phyloP scores from a whole-genome alignment of 2,888 invertebrate species.

The Lagria hirta region DNA sequence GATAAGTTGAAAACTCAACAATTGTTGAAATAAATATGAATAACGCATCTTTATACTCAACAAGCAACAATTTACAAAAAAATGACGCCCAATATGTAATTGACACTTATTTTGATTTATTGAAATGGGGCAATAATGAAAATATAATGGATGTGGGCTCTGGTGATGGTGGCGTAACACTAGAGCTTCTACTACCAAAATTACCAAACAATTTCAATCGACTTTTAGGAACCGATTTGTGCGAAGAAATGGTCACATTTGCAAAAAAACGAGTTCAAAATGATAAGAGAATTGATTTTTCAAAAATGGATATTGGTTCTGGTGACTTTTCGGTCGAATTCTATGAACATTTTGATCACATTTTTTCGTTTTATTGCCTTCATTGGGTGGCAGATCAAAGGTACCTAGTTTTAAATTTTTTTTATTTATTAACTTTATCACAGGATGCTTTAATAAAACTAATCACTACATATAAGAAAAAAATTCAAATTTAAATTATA shows the following conservation, averaged over 20 bases:
- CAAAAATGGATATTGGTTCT: constrained; percentile 61
- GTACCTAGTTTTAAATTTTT: constrained; percentile 49
- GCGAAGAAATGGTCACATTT: constrained; percentile 68
- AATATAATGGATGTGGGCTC: constrained; percentile 72
- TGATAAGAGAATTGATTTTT: constrained; percentile 56
- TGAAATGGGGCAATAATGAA: constrained; percentile 60
- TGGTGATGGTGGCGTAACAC: constrained; percentile 71
- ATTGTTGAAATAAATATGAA: constrained; percentile 33
- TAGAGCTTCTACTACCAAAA: constrained; percentile 63
- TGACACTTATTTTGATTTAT: constrained; percentile 61
- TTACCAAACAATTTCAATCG: constrained; percentile 59
- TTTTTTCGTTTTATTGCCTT: constrained; percentile 75
- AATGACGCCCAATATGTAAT: constrained; percentile 66
- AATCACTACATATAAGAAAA: too few relatives aligned
- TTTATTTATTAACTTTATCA: not conserved
- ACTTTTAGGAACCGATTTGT: constrained; percentile 69
- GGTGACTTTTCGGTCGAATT: constrained; percentile 56
- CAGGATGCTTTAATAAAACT: too few relatives aligned
- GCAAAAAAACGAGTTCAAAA: constrained; percentile 60
- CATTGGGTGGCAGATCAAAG: constrained; percentile 77
- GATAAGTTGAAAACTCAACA: too few relatives aligned
- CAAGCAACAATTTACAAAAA: constrained; percentile 68
- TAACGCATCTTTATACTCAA: constrained; percentile 67
- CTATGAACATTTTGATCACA: constrained; percentile 63
- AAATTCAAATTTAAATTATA: too few relatives aligned